Evolutionary conservation across 2,888 invertebrate genomes (phyloP).

Genomic region (Ophion slaviceki): DNA sequence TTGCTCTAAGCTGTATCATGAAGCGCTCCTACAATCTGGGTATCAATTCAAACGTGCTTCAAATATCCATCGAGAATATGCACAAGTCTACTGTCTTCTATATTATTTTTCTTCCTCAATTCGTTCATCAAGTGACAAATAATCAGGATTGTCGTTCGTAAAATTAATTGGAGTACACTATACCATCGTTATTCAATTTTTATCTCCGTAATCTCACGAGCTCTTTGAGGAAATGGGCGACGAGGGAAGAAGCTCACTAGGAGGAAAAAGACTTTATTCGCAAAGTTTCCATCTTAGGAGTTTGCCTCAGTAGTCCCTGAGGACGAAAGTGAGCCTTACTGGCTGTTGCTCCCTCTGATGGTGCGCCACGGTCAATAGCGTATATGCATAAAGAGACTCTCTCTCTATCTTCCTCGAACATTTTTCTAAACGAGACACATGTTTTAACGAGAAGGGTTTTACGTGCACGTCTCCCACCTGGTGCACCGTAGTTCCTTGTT

Average conservation of each 20-base stretch:
- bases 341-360: slow-evolving; percentile 28
- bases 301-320: slow-evolving; percentile 38
- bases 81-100: neutral
- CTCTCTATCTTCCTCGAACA: slow-evolving; percentile 50
- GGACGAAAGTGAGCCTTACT: slow-evolving; percentile 39
- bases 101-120: neutral
- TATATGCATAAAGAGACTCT: slow-evolving; percentile 57
- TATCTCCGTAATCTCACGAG: slow-evolving; percentile 43
- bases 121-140: neutral
- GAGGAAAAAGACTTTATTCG: slow-evolving; percentile 57
- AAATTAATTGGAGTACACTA: slow-evolving; percentile 15
- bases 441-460: slow-evolving; percentile 71
- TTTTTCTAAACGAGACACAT: slow-evolving; percentile 67
- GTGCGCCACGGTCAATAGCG: slow-evolving; percentile 36
- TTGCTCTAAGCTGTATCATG: neutral
- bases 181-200: slow-evolving; percentile 44
- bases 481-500: slow-evolving; percentile 66
- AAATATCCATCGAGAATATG: too few species aligned
- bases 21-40: too few species aligned
- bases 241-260: slow-evolving; percentile 23
- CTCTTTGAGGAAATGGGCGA: slow-evolving; percentile 39
- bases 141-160: neutral
- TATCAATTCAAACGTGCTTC: too few species aligned
- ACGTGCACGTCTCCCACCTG: slow-evolving; percentile 71
- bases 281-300: slow-evolving; percentile 56